These are phyloP conservation scores for Rhynchotus rufescens DNA, from an alignment of 2,797 vertebrate genomes.

Conservation along the genomic window DNA sequence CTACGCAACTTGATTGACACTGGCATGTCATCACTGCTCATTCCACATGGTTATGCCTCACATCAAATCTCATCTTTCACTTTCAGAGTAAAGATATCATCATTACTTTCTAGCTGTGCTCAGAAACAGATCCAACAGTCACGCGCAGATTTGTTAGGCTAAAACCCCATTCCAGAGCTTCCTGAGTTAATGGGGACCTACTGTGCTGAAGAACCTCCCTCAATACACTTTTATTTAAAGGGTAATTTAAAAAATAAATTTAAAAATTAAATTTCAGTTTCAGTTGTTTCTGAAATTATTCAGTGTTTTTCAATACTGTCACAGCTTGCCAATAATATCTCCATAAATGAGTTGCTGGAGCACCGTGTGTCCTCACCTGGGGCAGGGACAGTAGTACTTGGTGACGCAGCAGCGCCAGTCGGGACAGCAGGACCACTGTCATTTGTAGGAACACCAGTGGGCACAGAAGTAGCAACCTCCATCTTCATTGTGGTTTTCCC, in stretches of 20 bases:
- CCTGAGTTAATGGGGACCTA: background rate
- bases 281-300: background rate
- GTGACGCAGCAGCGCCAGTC: conserved; percentile 5
- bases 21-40: background rate
- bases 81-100: background rate
- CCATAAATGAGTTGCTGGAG: background rate
- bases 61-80: background rate
- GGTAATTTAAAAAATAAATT: too few relatives aligned
- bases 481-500: conserved; percentile 23
- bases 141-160: background rate
- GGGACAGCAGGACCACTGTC: conserved; percentile 13
- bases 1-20: background rate
- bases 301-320: background rate
- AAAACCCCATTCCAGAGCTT: background rate
- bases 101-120: background rate
- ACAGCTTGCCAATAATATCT: background rate
- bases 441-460: conserved; percentile 50
- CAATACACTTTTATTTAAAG: background rate
- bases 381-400: conserved; percentile 60
- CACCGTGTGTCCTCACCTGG: conserved; percentile 72
- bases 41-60: background rate
- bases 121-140: background rate
- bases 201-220: fast-evolving
- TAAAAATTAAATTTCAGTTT: too few relatives aligned
- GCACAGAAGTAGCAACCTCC: conserved; percentile 3